These are phyloP conservation scores for Timandra comae DNA, from an alignment of 2,888 invertebrate species.

Conservation along the genomic window DNA sequence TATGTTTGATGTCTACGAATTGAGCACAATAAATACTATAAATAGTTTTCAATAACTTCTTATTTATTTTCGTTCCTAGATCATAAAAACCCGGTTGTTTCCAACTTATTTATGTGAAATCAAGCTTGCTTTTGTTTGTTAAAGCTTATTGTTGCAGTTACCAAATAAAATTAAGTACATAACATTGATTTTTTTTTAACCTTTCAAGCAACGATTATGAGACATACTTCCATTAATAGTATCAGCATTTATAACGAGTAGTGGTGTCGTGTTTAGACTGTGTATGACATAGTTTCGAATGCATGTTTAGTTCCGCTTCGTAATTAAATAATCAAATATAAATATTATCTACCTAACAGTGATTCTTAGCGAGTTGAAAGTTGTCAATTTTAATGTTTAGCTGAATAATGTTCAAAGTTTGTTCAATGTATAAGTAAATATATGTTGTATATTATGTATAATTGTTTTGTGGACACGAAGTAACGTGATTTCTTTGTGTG, in stretches of 20 bases:
- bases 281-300: not conserved
- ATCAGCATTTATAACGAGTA: constrained; percentile 1
- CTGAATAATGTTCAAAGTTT: constrained; percentile 54
- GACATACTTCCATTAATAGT: constrained; percentile 1
- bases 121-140: constrained; percentile 44
- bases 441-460: constrained; percentile 63
- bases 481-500: constrained; percentile 43
- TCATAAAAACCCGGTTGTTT: constrained; percentile 15
- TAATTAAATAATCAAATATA: constrained; percentile 13
- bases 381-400: constrained; percentile 73
- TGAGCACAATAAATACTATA: constrained; percentile 12
- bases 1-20: constrained; percentile 17
- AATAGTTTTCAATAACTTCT: constrained; percentile 3
- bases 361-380: constrained; percentile 45
- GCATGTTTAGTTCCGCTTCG: not conserved
- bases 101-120: constrained; percentile 34
- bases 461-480: constrained; percentile 72
- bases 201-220: not conserved
- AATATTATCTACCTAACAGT: too few relatives aligned
- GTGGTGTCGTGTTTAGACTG: constrained; percentile 4
- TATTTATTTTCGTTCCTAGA: constrained; percentile 18
- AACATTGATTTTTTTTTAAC: constrained; percentile 45
- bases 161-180: constrained; percentile 69
- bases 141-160: constrained; percentile 64
- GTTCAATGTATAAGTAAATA: constrained; percentile 60